Evolutionary conservation across 1,140 invertebrate genomes (phyloP).

Genomic region (Leptopilina clavipes): DNA sequence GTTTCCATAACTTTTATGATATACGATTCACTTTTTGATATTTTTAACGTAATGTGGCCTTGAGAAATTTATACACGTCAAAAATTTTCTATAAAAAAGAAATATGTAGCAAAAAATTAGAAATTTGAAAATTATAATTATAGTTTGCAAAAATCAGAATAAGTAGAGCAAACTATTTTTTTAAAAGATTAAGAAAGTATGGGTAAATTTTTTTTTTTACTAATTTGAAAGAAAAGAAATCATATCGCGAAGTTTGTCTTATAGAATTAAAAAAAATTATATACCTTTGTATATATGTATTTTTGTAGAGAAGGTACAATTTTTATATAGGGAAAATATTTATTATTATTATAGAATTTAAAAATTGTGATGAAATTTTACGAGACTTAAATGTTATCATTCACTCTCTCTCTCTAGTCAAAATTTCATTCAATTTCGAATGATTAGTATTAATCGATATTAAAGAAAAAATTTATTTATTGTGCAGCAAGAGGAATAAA

Average conservation of each 20-base stretch:
- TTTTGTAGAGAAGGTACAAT: constrained; percentile 12
- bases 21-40: constrained; percentile 96
- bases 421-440: not conserved
- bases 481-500: not conserved
- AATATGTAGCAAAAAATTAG: not conserved
- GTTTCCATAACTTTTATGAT: constrained; percentile 99
- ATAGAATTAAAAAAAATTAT: not conserved
- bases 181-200: not conserved
- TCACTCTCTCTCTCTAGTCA: not conserved
- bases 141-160: not conserved
- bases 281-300: constrained; percentile 1
- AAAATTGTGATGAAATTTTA: too few relatives aligned
- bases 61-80: constrained; percentile 47
- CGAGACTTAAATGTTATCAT: not conserved
- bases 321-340: not conserved
- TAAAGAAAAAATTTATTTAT: not conserved
- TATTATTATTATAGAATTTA: not conserved
- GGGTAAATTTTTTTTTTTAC: not conserved
- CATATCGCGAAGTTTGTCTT: not conserved
- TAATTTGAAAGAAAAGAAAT: not conserved
- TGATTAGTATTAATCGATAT: not conserved
- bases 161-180: constrained; percentile 22
- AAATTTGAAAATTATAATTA: not conserved
- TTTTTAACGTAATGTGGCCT: constrained; percentile 92
- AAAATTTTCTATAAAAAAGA: not conserved